Evolutionary conservation across 2,888 invertebrate genomes (phyloP).

Genomic region (Rhimphoctona megacephalus): DNA sequence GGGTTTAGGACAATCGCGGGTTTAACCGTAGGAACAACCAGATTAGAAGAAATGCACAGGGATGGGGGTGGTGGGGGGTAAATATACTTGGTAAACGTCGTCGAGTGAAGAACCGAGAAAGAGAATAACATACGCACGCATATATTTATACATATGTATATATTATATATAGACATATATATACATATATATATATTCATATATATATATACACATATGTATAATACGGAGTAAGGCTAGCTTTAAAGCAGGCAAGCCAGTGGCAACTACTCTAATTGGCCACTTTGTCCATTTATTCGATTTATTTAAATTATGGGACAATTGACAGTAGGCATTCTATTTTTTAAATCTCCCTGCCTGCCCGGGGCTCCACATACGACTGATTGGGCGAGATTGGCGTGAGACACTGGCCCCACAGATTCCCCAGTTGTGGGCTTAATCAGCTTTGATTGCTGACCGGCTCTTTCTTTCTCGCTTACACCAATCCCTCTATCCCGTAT

Average conservation of each 20-base stretch:
- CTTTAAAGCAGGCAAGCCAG: slow-evolving; percentile 81
- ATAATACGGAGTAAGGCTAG: slow-evolving; percentile 63
- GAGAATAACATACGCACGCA: slow-evolving; percentile 62
- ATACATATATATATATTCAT: slow-evolving; percentile 2
- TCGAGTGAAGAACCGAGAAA: slow-evolving; percentile 69
- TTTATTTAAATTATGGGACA: slow-evolving; percentile 85
- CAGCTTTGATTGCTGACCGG: slow-evolving; percentile 84
- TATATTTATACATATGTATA: not conserved
- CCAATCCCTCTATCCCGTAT: slow-evolving; percentile 15
- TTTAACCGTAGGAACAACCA: not conserved
- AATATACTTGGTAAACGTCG: slow-evolving; percentile 61
- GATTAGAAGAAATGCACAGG: slow-evolving; percentile 28
- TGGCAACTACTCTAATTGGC: slow-evolving; percentile 85
- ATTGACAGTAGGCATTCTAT: slow-evolving; percentile 85
- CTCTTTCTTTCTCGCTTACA: slow-evolving; percentile 67
- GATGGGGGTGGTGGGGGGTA: slow-evolving; percentile 47
- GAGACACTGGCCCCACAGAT: slow-evolving; percentile 85
- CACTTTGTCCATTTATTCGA: slow-evolving; percentile 85
- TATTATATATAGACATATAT: not conserved
- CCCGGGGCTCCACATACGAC: slow-evolving; percentile 75
- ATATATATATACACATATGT: slow-evolving; percentile 20
- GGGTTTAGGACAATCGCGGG: slow-evolving; percentile 20
- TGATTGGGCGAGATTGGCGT: slow-evolving; percentile 85
- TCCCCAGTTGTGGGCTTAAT: slow-evolving; percentile 85
- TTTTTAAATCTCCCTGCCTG: slow-evolving; percentile 85